These are phyloP conservation scores for Drosophila ficusphila DNA, from an alignment of 1,140 invertebrate genomes.

Conservation along the genomic window DNA sequence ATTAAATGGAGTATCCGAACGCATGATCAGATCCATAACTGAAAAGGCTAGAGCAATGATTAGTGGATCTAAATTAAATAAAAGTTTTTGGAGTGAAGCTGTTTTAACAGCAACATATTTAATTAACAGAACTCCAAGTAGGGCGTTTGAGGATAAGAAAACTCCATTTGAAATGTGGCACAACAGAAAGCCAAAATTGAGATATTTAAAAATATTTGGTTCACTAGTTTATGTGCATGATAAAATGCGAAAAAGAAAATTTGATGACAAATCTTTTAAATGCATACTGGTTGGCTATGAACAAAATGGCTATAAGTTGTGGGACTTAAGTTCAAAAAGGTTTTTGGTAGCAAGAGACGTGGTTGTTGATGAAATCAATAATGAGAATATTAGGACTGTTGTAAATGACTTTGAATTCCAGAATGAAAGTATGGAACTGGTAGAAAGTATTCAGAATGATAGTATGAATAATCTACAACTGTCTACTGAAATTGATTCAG, in stretches of 20 bases:
- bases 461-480: constrained; percentile 4
- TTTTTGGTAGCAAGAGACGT: constrained; percentile 6
- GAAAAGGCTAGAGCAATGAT: too few species aligned
- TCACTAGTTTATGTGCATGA: too few species aligned
- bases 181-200: too few species aligned
- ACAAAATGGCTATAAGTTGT: constrained; percentile 16
- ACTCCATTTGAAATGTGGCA: too few species aligned
- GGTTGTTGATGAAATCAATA: constrained; percentile 19
- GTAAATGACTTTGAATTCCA: background rate
- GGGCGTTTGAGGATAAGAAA: too few species aligned
- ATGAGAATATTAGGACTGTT: background rate
- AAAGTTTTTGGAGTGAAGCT: too few species aligned
- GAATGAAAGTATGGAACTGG: background rate
- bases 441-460: constrained; percentile 4
- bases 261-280: constrained; percentile 16
- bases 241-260: constrained; percentile 21
- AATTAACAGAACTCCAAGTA: too few species aligned
- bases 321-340: constrained; percentile 5
- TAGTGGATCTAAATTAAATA: too few species aligned
- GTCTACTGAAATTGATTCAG: background rate
- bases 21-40: too few species aligned
- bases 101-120: too few species aligned
- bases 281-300: constrained; percentile 14
- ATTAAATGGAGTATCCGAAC: too few species aligned
- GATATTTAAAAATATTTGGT: too few species aligned